Evolutionary conservation across 2,888 invertebrate genomes (phyloP), one percentile per base, ranked within the genome.

Genomic region (Meta bourneti): DNA sequence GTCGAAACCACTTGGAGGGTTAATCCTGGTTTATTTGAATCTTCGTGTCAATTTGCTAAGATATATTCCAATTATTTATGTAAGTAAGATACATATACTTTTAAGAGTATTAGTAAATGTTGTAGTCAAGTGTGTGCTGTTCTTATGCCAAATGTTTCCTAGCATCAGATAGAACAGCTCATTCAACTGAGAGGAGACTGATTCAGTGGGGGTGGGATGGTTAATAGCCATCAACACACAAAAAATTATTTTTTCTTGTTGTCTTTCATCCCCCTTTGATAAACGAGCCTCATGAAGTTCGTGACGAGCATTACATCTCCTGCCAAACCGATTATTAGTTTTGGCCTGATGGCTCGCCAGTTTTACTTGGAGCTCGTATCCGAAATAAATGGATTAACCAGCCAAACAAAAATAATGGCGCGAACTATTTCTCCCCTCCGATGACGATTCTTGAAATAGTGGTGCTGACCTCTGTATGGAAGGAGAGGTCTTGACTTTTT

Each of bases 371-470:
- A 51, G 52, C 34, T 34, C 69, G 13, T 89, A 34, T 69, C 71
- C 78, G 83, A 78, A 83, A 89, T 89, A 89, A 89, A 89, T 89
- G 89, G 89, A 89, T 89, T 89, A 78, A 89, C 70, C 34, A 34
- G 34, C 51, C 16, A 74, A 88, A 81, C 80, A 89, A 89, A 83
- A 89, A 79, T 74, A 61, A 78, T 71, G 19, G 51, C 6, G 52
- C 13, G 20, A 77, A 61, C 16, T 20, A 34, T 85, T 72, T 81
- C 89, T 51, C 48, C 52, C 74, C n/a, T 61, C 70, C 51, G 75
- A 71, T 86, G 34, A 34, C 34, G 75, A 86, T 78, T 86, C 70
- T n/a, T 78, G 54, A 75, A 74, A 84, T 84, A 74, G 11, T 82
- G 71, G 71, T 82, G 71, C 11, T 16, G 16, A 11, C 11, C 49